Evolutionary conservation across 2,797 vertebrate species (phyloP).

Genomic region (Falco berigora): DNA sequence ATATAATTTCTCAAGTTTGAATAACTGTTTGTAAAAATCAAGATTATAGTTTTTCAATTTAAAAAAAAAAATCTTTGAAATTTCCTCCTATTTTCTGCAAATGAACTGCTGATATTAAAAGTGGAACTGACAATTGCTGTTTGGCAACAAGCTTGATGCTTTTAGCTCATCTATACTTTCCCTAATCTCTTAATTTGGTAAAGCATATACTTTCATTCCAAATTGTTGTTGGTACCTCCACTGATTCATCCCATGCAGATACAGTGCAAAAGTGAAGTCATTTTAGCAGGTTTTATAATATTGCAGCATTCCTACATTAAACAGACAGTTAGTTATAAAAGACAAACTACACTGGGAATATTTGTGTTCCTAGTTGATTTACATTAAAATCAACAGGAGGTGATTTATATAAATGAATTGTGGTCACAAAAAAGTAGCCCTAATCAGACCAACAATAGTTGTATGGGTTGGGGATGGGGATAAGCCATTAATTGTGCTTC

Average conservation of each 20-base stretch:
- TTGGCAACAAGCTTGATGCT: not conserved
- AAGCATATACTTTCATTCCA: not conserved
- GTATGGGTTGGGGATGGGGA: no score
- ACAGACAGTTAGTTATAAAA: not conserved
- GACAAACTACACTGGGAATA: not conserved
- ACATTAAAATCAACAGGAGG: not conserved
- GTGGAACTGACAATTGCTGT: not conserved
- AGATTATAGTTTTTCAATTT: not conserved
- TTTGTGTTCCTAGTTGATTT: not conserved
- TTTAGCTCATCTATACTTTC: not conserved
- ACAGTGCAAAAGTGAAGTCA: not conserved
- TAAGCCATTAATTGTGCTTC: not conserved
- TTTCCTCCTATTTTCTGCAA: not conserved
- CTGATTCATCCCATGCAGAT: not conserved
- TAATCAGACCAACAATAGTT: not conserved
- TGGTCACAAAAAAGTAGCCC: not conserved
- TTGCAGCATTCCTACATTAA: not conserved
- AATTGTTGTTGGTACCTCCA: not conserved
- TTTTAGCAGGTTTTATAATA: not conserved
- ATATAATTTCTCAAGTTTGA: not conserved
- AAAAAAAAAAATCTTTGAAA: not conserved
- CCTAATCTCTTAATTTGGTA: not conserved
- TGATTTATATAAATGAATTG: not conserved
- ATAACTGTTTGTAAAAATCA: not conserved
- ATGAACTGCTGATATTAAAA: not conserved